Percentiles rank a stretch among this genome's conserved stretches.
These are phyloP conservation scores for Charaxes varanes DNA, from an alignment of 1,140 invertebrate genomes.

Conservation along the genomic window DNA sequence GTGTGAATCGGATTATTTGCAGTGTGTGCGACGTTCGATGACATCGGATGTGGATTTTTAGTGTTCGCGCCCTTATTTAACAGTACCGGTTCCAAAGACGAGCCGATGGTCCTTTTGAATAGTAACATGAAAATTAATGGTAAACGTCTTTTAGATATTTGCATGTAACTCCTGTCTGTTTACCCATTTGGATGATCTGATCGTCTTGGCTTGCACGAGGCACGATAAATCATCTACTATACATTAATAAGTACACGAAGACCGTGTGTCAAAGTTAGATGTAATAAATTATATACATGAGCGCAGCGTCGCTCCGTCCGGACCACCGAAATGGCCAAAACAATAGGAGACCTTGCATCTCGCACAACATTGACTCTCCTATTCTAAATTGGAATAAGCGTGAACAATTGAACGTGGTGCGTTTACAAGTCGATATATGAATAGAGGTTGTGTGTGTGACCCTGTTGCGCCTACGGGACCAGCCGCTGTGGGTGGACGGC, in stretches of 20 bases:
- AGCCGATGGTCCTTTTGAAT: constrained; percentile 69
- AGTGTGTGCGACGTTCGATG: constrained; percentile 50
- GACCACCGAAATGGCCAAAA: constrained; percentile 60
- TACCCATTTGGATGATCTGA: constrained; percentile 49
- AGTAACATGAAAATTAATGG: constrained; percentile 72
- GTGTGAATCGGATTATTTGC: constrained; percentile 54
- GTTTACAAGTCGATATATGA: constrained; percentile 54
- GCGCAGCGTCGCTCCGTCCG: constrained; percentile 34
- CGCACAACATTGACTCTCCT: constrained; percentile 58
- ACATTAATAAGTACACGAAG: constrained; percentile 4
- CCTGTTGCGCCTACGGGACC: constrained; percentile 71
- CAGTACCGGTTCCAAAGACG: constrained; percentile 35
- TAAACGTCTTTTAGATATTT: constrained; percentile 54
- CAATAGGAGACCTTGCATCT: constrained; percentile 58
- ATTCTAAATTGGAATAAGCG: constrained; percentile 60
- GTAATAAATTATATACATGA: constrained; percentile 29
- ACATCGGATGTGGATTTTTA: constrained; percentile 49
- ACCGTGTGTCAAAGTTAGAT: constrained; percentile 9
- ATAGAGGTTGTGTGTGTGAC: constrained; percentile 65
- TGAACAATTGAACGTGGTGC: constrained; percentile 61
- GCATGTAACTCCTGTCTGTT: constrained; percentile 39
- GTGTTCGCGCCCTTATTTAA: constrained; percentile 35
- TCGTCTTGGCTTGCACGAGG: constrained; percentile 66
- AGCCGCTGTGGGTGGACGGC: constrained; percentile 69
- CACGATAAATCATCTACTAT: constrained; percentile 23